Evolutionary conservation across 2,888 invertebrate species (phyloP), one percentile per base, ranked within the genome.

Genomic region (Hedya salicella): DNA sequence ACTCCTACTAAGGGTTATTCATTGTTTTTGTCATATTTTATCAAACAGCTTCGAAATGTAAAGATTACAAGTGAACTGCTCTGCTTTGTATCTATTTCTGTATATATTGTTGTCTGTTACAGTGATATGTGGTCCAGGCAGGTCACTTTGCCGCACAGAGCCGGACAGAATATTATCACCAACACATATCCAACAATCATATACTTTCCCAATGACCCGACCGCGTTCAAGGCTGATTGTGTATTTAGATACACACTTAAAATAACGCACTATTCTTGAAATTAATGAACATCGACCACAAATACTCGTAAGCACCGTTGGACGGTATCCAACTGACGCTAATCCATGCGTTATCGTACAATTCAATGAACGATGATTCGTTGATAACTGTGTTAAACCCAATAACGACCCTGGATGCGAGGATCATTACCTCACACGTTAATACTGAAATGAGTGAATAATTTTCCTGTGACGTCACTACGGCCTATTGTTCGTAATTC

Each of bases 281-380:
- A 56, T 50, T 50, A 13, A 25, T 30, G 16, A 56, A 25, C 25
- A 36, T 19, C 11, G 44, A 46, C 17, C 32, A 32, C 16, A 54
- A 64, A 48, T 19, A 63, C 21, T 32, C 21, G 16, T 19, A 19
- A 39, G 49, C 50, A 50, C 49, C 49, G 32, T 60, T 65, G 65
- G 65, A 60, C 60, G 44, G 8, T 39, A 53, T 65, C 65, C 65
- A 64, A 64, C 64, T 25, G 39, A 16, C 16, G 53, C 42, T 59
- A 57, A 65, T 65, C 53, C 50, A 9, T 42, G 60, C 52, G 52
- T 48, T 60, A 56, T 53, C 39, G 53, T 40, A 40, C 46, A 60
- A 65, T 65, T 65, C 60, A 65, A 60, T 65, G 53, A 65, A 39
- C 65, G 65, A 65, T 65, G 65, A 65, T 60, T 53, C 65, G 60